phyloP scores from a whole-genome alignment of 2,113 vertebrate species.

The Microcebus murinus region DNA sequence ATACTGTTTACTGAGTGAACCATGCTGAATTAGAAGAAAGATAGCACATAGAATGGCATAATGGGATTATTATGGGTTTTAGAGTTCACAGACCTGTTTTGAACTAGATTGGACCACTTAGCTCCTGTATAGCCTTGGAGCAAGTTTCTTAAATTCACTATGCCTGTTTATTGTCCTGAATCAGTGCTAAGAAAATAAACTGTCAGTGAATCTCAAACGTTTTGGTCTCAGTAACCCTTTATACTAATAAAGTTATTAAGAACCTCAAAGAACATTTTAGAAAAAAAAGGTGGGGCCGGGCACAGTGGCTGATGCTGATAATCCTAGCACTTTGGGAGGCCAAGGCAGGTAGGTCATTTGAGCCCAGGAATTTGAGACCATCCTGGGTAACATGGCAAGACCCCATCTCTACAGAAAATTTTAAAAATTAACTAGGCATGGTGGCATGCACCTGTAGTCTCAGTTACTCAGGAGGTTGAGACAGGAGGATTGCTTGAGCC shows the following conservation, averaged over 20 bases:
- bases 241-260: background rate
- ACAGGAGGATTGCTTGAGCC: too few species aligned
- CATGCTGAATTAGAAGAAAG: background rate
- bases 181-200: conserved; percentile 25
- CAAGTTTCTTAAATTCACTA: background rate
- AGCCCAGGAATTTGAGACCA: too few species aligned
- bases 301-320: too few species aligned
- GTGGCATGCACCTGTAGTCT: too few species aligned
- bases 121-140: background rate
- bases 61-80: background rate
- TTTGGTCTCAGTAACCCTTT: background rate
- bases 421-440: too few species aligned
- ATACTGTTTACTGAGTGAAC: background rate
- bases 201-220: background rate
- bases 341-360: too few species aligned
- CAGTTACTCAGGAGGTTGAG: too few species aligned
- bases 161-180: background rate
- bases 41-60: background rate
- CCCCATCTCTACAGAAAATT: too few species aligned
- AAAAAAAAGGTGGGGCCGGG: too few species aligned
- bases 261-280: background rate
- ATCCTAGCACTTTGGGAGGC: too few species aligned
- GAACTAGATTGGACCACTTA: background rate
- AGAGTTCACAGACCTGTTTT: background rate
- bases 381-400: too few species aligned